Percentiles rank a stretch among this genome's conserved stretches.
phyloP scores from a whole-genome alignment of 2,797 vertebrate species.

The Centropyge bicolor region DNA sequence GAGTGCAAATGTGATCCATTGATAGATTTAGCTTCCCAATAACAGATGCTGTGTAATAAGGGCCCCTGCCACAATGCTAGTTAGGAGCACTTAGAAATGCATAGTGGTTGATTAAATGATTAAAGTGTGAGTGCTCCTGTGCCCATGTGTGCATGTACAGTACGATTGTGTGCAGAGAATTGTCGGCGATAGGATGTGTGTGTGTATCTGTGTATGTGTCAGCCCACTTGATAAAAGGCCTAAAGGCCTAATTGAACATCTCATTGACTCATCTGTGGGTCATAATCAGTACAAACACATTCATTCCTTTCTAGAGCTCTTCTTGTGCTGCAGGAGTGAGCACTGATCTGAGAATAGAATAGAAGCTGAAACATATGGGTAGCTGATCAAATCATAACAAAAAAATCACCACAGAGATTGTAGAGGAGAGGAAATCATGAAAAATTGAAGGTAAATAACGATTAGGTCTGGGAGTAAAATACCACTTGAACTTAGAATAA shows the following conservation, averaged over 20 bases:
- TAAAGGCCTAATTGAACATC: slow-evolving; percentile 62
- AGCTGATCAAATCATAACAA: slow-evolving; percentile 14
- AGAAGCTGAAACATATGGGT: background rate
- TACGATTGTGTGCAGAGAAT: background rate
- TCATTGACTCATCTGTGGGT: slow-evolving; percentile 66
- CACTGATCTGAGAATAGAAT: background rate
- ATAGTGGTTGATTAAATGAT: slow-evolving; percentile 18
- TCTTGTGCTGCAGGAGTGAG: slow-evolving; percentile 9
- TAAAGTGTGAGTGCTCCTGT: background rate
- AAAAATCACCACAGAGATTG: slow-evolving; percentile 4
- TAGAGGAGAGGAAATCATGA: slow-evolving; percentile 6
- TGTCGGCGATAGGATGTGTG: background rate
- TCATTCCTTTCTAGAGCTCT: slow-evolving; percentile 40
- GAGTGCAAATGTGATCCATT: slow-evolving; percentile 55
- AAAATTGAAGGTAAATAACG: background rate
- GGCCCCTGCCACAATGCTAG: slow-evolving; percentile 42
- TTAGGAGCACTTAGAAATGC: slow-evolving; percentile 41
- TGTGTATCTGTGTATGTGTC: slow-evolving; percentile 13
- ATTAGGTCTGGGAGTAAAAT: slow-evolving; percentile 19
- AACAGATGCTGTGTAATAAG: slow-evolving; percentile 50
- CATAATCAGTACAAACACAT: slow-evolving; percentile 58
- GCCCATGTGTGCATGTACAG: background rate
- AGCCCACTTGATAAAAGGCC: slow-evolving; percentile 60
- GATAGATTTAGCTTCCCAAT: slow-evolving; percentile 56
- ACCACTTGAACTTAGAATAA: slow-evolving; percentile 3